Evolutionary conservation across 1,140 invertebrate genomes (phyloP).

Genomic region (Vanessa tameamea): DNA sequence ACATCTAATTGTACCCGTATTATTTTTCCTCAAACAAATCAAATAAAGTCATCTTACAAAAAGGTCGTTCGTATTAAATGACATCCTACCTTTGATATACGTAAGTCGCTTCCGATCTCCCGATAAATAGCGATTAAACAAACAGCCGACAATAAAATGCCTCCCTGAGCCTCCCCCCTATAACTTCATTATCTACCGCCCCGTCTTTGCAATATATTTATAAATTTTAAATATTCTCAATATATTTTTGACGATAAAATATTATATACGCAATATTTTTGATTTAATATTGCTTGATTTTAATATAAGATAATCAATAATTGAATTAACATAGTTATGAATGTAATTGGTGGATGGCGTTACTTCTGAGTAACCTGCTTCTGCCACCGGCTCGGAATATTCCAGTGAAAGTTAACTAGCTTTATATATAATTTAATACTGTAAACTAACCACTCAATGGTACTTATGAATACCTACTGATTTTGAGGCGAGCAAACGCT

Average conservation of each 20-base stretch:
- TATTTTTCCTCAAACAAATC: constrained; percentile 2
- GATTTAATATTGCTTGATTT: not conserved
- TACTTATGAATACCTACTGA: no score
- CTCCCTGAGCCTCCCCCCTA: constrained; percentile 39
- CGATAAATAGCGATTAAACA: constrained; percentile 71
- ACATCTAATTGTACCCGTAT: not conserved
- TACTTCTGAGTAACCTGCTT: no score
- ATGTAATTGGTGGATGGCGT: no score
- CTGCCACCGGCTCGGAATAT: no score
- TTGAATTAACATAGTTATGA: no score
- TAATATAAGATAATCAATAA: no score
- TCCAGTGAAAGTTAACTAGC: no score
- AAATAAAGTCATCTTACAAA: constrained; percentile 19
- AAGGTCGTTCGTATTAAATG: constrained; percentile 51
- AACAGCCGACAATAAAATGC: constrained; percentile 53
- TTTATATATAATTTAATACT: no score
- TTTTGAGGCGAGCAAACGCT: no score
- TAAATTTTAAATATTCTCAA: constrained; percentile 5
- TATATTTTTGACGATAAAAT: not conserved
- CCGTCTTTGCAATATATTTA: constrained; percentile 22
- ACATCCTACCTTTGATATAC: constrained; percentile 67
- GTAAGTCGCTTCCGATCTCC: constrained; percentile 51
- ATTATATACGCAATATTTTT: not conserved
- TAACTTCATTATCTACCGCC: constrained; percentile 67
- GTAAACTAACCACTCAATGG: no score